Base-by-base conservation (phyloP, 2,888 invertebrate species). In the Hypena proboscidalis region DNA sequence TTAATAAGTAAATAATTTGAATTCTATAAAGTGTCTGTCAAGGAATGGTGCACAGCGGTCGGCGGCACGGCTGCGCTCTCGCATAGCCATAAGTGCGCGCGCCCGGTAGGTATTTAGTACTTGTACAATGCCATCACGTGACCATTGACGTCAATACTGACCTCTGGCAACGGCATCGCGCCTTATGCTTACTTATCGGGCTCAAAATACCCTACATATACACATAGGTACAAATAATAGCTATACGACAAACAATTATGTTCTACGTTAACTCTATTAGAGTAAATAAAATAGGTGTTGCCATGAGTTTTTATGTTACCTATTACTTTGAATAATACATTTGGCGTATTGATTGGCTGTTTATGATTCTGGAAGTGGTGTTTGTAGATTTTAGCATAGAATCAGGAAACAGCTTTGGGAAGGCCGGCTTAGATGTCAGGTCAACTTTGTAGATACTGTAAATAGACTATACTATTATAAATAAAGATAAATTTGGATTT, bases 111-210 rank as follows among this genome's bases (percentile, higher is more conserved):
- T 67, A 70, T 57, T 17, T 64, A 69, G 69, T 58, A 50, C 60
- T 68, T 63, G 67, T 68, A 70, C 67, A 68, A 64, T 69, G 70
- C 74, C 78, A 80, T 92, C 93, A 93, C 93, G 93, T 93, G 93
- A 92, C 81, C 85, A 93, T 93, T 94, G 94, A 93, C 94, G 94
- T 94, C 94, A 94, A 93, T 93, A 84, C 89, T 94, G 94, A 94
- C 94, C 94, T 94, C 93, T 93, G 90, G 71, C 67, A 70, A 66
- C 73, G 73, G 78, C 84, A 80, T 74, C 80, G 80, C 78, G 83
- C 82, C 83, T 84, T 76, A 77, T 77, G 77, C 70, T 65, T 66
- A 76, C 85, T 87, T 88, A 91, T 89, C 88, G 72, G 64, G 77
- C 70, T 80, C 82, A 62, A 83, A 84, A 85, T 85, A 82, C 80